A percentile compares a stretch with the other conserved stretches of the same genome.
Conservation (phyloP, 2,797 vertebrate species). For the Microhierax caerulescens region DNA sequence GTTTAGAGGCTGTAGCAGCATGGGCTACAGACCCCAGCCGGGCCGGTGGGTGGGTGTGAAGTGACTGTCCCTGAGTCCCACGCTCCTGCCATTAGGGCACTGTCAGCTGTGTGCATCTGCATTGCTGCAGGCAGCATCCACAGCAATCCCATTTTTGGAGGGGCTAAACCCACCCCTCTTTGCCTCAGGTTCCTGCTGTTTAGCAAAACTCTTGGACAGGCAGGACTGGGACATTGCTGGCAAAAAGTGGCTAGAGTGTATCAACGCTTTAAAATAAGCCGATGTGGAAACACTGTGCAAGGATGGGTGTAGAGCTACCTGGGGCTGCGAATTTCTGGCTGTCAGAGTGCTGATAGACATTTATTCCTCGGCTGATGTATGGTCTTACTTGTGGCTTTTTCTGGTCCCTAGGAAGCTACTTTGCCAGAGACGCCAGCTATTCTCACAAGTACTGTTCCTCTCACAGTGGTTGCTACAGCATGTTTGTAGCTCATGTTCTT, state of each 20-base stretch:
- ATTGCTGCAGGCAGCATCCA: not conserved
- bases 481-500: conserved; percentile 89
- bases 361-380: not conserved
- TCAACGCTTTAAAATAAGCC: rapidly evolving
- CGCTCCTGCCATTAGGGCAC: not conserved
- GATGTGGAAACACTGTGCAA: rapidly evolving
- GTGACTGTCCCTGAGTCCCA: not conserved
- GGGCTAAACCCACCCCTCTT: not conserved
- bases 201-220: not conserved
- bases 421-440: conserved; percentile 89
- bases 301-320: not conserved
- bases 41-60: not conserved
- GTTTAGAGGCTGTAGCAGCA: not conserved
- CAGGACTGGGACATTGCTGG: not conserved
- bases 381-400: not conserved
- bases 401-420: conserved; percentile 88
- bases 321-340: not conserved
- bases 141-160: not conserved
- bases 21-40: not conserved
- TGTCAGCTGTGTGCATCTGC: not conserved
- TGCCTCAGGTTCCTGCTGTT: not conserved
- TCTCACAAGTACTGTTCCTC: conserved; percentile 83
- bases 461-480: conserved; percentile 18
- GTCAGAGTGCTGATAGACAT: not conserved
- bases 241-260: not conserved